Evolutionary conservation across 1,140 invertebrate species (phyloP), one percentile per base, ranked within the genome.

Genomic region (Tetramorium parvispinum): DNA sequence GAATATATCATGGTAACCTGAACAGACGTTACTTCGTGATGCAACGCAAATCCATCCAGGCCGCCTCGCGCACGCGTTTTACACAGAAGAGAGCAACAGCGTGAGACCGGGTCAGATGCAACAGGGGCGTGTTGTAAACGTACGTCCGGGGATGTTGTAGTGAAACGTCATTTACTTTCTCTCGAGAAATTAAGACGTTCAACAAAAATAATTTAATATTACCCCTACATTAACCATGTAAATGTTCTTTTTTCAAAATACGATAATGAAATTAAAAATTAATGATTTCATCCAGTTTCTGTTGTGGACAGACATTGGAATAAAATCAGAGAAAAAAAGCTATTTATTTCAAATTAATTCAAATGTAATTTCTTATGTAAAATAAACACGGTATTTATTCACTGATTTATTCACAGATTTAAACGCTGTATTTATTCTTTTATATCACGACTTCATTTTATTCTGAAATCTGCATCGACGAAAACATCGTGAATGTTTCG

Each of bases 21-120:
- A 81, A 70, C 76, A 79, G 76, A 79, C 16, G 65, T 81, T 81
- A 40, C 46, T 43, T 55, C 63, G n/a, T 70, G 61, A 81, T 70
- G 21, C 10, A 55, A 13, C 27, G 27, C 13, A 51, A 40, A 81
- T 68, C 59, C 43, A 51, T 78, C 27, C n/a, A n/a, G 18, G 43
- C 18, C 27, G 53, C 10, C 32, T 32, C 32, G 43, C 61, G 61
- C 77, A 68, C 21, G 46, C 49, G 61, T 66, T 79, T 79, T 66
- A 16, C 78, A 68, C 32, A 57, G 16, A 43, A 53, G 37, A 43
- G 32, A 81, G 65, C 32, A 81, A 43, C 63, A 81, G 16, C 6
- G 63, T 55, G 65, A 55, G 46, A 70, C 10, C n/a, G 10, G 49
- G 49, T 70, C 63, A 81, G 37, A 70, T 55, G 63, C 49, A 81